A percentile compares a stretch with the other conserved stretches of the same genome.
These are phyloP conservation scores for Cynodonichthys magdalenae DNA, from an alignment of 2,797 vertebrate species.

Conservation along the genomic window DNA sequence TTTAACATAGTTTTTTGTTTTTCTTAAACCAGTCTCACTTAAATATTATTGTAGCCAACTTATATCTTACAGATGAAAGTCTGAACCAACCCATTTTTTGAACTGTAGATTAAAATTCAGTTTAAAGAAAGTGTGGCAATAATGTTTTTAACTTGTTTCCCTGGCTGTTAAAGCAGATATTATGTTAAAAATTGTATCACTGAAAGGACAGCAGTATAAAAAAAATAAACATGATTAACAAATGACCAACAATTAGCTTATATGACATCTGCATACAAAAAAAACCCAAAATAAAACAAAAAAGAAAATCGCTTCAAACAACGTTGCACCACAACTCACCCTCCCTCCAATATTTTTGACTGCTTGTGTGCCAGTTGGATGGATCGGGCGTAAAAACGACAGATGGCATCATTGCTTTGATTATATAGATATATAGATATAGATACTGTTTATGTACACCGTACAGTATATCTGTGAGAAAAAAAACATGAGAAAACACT, in stretches of 20 bases:
- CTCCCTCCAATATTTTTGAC: slow-evolving; percentile 56
- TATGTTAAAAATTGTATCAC: slow-evolving; percentile 25
- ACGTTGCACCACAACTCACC: slow-evolving; percentile 67
- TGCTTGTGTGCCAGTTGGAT: slow-evolving; percentile 60
- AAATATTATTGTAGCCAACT: slow-evolving; percentile 37
- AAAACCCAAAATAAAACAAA: slow-evolving; percentile 52
- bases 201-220: slow-evolving; percentile 28
- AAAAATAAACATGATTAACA: slow-evolving; percentile 46
- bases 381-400: slow-evolving; percentile 65
- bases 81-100: slow-evolving; percentile 31
- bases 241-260: slow-evolving; percentile 67
- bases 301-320: slow-evolving; percentile 49
- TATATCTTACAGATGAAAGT: slow-evolving; percentile 41
- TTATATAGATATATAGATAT: slow-evolving; percentile 82
- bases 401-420: slow-evolving; percentile 78
- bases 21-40: slow-evolving; percentile 52
- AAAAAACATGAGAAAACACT: slow-evolving; percentile 70
- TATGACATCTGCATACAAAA: slow-evolving; percentile 55
- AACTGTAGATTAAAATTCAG: slow-evolving; percentile 43
- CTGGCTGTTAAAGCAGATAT: slow-evolving; percentile 47
- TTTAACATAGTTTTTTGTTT: slow-evolving; percentile 23
- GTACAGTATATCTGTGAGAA: slow-evolving; percentile 78
- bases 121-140: slow-evolving; percentile 51
- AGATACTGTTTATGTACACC: slow-evolving; percentile 82
- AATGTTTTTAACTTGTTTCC: slow-evolving; percentile 31